Evolutionary conservation across 2,888 invertebrate genomes (phyloP).

Genomic region (Dusona sp.): DNA sequence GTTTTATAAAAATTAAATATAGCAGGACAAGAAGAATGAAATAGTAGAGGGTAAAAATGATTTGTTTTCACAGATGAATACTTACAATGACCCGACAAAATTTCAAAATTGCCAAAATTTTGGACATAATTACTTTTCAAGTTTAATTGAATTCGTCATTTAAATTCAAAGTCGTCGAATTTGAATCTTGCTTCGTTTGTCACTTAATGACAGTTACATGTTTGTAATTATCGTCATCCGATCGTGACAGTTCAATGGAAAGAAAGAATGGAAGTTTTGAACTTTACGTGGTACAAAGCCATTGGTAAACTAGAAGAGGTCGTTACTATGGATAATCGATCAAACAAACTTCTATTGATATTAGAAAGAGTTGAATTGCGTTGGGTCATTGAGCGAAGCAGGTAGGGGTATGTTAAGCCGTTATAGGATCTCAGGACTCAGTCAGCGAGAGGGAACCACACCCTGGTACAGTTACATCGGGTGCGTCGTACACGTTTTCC

Average conservation of each 20-base stretch:
- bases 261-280: constrained; percentile 18
- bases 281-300: constrained; percentile 27
- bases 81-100: neutral
- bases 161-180: too few relatives aligned
- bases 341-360: constrained; percentile 55
- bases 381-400: constrained; percentile 10
- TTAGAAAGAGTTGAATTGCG: constrained; percentile 37
- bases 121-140: neutral
- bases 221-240: neutral
- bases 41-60: neutral
- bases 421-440: constrained; percentile 34
- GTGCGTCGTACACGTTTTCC: constrained; percentile 38
- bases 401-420: neutral
- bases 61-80: neutral
- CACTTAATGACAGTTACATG: neutral
- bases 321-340: constrained; percentile 68
- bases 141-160: neutral
- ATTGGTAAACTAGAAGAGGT: constrained; percentile 46
- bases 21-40: neutral
- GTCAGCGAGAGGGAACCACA: constrained; percentile 51
- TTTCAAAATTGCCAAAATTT: neutral
- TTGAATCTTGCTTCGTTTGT: neutral
- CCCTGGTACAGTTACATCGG: constrained; percentile 61
- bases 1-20: neutral
- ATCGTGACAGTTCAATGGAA: neutral